Percentiles rank a stretch among this genome's conserved stretches.
These are phyloP conservation scores for Hirtodrosophila histrioides DNA, from an alignment of 2,888 invertebrate genomes.

Conservation along the genomic window DNA sequence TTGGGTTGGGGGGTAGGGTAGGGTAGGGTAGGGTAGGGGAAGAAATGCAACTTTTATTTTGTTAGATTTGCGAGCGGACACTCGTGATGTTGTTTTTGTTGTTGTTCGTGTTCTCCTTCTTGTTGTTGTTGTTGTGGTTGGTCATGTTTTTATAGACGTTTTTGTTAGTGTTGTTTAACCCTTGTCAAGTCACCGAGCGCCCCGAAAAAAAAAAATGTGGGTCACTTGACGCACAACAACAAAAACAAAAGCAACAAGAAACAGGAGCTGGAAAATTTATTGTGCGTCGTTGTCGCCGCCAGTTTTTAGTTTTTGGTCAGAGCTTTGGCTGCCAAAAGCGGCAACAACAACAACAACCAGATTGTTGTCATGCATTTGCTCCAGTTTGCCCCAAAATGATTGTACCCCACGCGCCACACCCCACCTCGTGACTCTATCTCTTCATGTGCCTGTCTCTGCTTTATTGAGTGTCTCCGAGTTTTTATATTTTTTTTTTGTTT, in stretches of 20 bases:
- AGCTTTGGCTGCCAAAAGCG: conserved; percentile 49
- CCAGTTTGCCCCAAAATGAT: conserved; percentile 43
- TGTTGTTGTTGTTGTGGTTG: conserved; percentile 56
- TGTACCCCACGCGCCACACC: neutral
- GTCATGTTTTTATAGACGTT: conserved; percentile 49
- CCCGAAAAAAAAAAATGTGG: conserved; percentile 68
- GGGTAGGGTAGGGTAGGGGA: neutral
- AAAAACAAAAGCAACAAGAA: conserved; percentile 26
- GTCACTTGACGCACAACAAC: conserved; percentile 69
- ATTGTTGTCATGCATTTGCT: conserved; percentile 73
- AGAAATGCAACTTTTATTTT: conserved; percentile 51
- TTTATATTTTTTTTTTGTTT: conserved; percentile 15
- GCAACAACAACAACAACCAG: conserved; percentile 32
- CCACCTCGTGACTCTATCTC: neutral
- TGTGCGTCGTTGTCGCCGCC: conserved; percentile 64
- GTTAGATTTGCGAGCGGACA: conserved; percentile 38
- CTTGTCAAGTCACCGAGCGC: conserved; percentile 70
- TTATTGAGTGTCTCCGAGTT: conserved; percentile 18
- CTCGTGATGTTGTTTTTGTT: conserved; percentile 2
- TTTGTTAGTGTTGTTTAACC: conserved; percentile 70
- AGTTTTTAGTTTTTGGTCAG: conserved; percentile 64
- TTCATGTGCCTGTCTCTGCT: neutral
- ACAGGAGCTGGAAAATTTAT: conserved; percentile 63
- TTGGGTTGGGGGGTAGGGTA: too few relatives aligned
- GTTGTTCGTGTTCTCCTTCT: neutral